phyloP scores from a whole-genome alignment of 2,113 vertebrate genomes.

The Colaptes auratus region DNA sequence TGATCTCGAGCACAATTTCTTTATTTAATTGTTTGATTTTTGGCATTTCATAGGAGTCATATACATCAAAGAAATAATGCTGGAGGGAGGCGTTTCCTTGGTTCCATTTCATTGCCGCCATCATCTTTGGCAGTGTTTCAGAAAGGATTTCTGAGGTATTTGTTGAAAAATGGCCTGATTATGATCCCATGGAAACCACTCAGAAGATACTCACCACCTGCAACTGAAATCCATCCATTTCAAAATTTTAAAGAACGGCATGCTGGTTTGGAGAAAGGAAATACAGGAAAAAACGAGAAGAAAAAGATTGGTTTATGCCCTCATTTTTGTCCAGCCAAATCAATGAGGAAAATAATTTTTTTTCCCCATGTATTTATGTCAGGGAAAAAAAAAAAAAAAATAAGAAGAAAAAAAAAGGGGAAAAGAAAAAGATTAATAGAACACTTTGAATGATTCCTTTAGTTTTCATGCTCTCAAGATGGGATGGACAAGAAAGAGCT shows the following conservation, averaged over 20 bases:
- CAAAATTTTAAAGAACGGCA: conserved; percentile 34
- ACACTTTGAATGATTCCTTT: neutral
- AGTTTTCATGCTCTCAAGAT: conserved; percentile 12
- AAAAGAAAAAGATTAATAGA: neutral
- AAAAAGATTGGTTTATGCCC: neutral
- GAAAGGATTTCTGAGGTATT: conserved; percentile 4
- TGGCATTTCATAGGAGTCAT: neutral
- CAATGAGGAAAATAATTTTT: neutral
- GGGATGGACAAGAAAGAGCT: conserved; percentile 14
- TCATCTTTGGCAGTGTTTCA: conserved; percentile 2
- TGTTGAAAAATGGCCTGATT: conserved; percentile 33
- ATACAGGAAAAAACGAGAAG: neutral
- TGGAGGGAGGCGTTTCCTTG: neutral
- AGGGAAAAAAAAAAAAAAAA: neutral
- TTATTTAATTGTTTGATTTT: neutral
- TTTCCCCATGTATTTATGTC: neutral
- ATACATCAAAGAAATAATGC: neutral
- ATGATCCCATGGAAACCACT: conserved; percentile 17
- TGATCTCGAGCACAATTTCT: neutral
- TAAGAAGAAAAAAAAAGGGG: too few relatives aligned
- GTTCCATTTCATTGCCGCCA: neutral
- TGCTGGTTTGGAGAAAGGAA: conserved; percentile 21
- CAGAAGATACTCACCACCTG: conserved; percentile 6
- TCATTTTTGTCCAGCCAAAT: neutral
- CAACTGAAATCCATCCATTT: conserved; percentile 15